Evolutionary conservation across 64 coral and sea anemone species (phyloP), one percentile per base, ranked within the genome.

Genomic region (Exaiptasia diaphana): DNA sequence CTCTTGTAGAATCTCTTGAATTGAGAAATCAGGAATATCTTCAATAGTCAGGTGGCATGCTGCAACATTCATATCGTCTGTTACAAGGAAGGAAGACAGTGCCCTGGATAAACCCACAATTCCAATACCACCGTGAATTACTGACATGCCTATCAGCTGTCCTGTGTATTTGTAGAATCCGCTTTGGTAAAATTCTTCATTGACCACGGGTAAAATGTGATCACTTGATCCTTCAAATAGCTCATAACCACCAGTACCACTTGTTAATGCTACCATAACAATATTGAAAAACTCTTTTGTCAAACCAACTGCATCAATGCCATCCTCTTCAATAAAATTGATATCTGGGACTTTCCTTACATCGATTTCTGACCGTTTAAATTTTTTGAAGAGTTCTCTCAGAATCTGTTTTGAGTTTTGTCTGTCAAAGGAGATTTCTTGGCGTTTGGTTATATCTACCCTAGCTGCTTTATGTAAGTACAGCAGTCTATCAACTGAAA

Each of bases 101-200:
- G n/a, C n/a, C n/a, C n/a, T n/a, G n/a, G n/a, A n/a, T n/a, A n/a
- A n/a, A n/a, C n/a, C n/a, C n/a, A n/a, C n/a, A n/a, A n/a, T n/a
- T n/a, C n/a, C n/a, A n/a, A n/a, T n/a, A n/a, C n/a, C n/a, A n/a
- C n/a, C n/a, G n/a, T n/a, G n/a, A n/a, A n/a, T n/a, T n/a, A n/a
- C n/a, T n/a, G n/a, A n/a, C n/a, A n/a, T n/a, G n/a, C n/a, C n/a
- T n/a, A n/a, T n/a, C n/a, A 76, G 41, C 26, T 86, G 54, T 5
- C 83, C 83, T 20, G 28, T 59, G 20, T 87, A 87, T 11, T 43
- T 43, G 45, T 77, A 87, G 50, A 62, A 87, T 1, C 83, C 83
- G 76, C 71, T 86, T 71, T 86, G 83, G 49, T 76, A 29, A 42
- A 38, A 86, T 40, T 76, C 71, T 57, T 86, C 71, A 76, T 33